Evolutionary conservation across 2,113 vertebrate species (phyloP), one percentile per base, ranked within the genome.

Genomic region (Zosterops hypoxanthus): DNA sequence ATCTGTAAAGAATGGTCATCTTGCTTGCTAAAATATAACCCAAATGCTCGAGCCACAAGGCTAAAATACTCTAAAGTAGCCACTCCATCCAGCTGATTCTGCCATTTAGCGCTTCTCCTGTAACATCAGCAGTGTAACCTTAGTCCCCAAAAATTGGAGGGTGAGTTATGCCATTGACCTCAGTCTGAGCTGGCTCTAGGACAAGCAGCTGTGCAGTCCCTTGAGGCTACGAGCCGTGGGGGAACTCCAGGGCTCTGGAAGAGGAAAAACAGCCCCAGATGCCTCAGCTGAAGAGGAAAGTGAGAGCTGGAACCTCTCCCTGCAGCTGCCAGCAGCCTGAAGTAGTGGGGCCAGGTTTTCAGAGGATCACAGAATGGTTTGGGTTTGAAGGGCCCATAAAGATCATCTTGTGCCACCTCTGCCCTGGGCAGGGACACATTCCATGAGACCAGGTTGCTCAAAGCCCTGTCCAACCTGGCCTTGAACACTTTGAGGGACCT

Each of bases 1-100:
- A 94, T 97, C 89, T 97, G 91, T 91, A 96, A 95, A 97, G 94
- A 96, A 96, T 60, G 95, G 95, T 95, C 95, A 96, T 91, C 95
- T 92, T 44, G 12, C 52, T 82, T 89, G 92, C 86, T 95, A 86
- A 95, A 94, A 94, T 86, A 71, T 53, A 92, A 89, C 86, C 28
- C 83, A 84, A 94, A 75, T 1, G 5, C 83, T 91, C 69, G 56
- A 94, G 91, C 65, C 91, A 84, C 77, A 29, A 41, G 46, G 65
- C 83, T 89, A 92, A 94, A 95, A 89, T 71, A 82, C 86, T 82
- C 77, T 50, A 49, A 95, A 97, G 95, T 86, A 94, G 91, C 83
- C 89, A 92, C 83, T 66, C 33, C 39, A 56, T 49, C 83, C 94
- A 94, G 86, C 86, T 91, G 94, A 95, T 94, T 92, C 91, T 94